Base-by-base conservation (phyloP, 2,888 invertebrate genomes). In the Cheilosia vulpina region DNA sequence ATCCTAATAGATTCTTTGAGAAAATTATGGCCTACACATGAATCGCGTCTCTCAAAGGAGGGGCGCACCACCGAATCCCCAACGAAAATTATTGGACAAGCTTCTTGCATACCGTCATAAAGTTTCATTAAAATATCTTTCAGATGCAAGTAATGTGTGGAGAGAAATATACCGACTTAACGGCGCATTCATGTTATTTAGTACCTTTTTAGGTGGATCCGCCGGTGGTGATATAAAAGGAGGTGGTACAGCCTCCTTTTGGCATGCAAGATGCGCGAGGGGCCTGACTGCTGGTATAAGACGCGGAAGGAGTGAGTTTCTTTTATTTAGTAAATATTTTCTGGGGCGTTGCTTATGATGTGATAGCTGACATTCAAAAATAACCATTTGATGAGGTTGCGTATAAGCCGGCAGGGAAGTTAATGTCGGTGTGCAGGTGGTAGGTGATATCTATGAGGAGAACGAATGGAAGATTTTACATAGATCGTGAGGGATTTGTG, bases 91-190 rank as follows among this genome's bases (percentile, higher is more conserved):
- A 85, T 85, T 85, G 81, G 72, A 85, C 85, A 76, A 81, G 81
- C 85, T 81, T 52, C 85, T 85, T 77, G 85, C 85, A 85, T 77
- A 76, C 58, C 75, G 81, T 85, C 85, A 85, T 85, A 85, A 85
- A 85, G 85, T 85, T 85, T 85, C 85, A 85, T 85, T 85, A 77
- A 85, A 85, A 85, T 85, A 85, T 85, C 81, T 85, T 55, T 69
- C 76, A 81, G 77, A 68, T 77, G 63, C 81, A 85, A 77, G 76
- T 65, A 72, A 81, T 72, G 72, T 72, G 76, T 45, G 24, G 47
- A 50, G 38, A 63, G 31, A 81, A 47, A 63, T 81, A 63, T 81
- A 75, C 66, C 66, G 76, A 76, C 62, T 80, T 85, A 81, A 77
- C 81, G 81, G 76, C 50, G 50, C 21, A 24, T 65, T 57, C 17